Evolutionary conservation across 2,888 invertebrate genomes (phyloP), one percentile per base, ranked within the genome.

Genomic region (Osedax fenrisi): DNA sequence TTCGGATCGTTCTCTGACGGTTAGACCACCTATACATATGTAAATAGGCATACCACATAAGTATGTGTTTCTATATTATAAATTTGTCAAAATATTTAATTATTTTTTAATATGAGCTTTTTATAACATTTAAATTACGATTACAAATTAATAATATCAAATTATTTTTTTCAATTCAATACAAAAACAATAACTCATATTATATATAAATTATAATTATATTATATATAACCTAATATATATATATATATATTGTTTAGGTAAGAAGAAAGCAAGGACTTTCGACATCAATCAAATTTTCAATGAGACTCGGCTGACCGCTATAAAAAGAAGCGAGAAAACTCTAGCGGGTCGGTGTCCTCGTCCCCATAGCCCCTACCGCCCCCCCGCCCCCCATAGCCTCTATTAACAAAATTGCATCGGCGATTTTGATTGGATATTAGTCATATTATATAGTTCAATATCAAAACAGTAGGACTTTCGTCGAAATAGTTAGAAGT

Each of bases 271-370:
- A 82, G 92, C 94, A 0, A 90, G 91, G 82, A 89, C 89, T 17
- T 92, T 92, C 82, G 90, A 93, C 81, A 88, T 94, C 3, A 88
- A 90, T 80, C 87, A 88, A 79, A 87, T 89, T 86, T 86, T 89
- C 81, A 86, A 86, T 75, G 86, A 88, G 81, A 88, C 88, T 17
- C 79, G 81, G 72, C 80, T 81, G 76, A 82, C 83, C 59, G 86
- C 86, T 2, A 79, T 81, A n/a, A 83, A 84, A 74, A 80, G 84
- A 77, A 81, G 77, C 69, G 78, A 80, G 69, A 76, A 79, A 74
- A 73, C 66, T 56, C 24, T 75, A 56, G 77, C 77, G 24, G 22
- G n/a, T 22, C 13, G 21, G 59, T n/a, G 1, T 3, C 1, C 10
- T 10, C 23, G 17, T 27, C 23, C 41, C 56, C 10, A 56, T 22